These are phyloP conservation scores for Platycheirus rosarum DNA, from an alignment of 2,888 invertebrate genomes.

Conservation along the genomic window DNA sequence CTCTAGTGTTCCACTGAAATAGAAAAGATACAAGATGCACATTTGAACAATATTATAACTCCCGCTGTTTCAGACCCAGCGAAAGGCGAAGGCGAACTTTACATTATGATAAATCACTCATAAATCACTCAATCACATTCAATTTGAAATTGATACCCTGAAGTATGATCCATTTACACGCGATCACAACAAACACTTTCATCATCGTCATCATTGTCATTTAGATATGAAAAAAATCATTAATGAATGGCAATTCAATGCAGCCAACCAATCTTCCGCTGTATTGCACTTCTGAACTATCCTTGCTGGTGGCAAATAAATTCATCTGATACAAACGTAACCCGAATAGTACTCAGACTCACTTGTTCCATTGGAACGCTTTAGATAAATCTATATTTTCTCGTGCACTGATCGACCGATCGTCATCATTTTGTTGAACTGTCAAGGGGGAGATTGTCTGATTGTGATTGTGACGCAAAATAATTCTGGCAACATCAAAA, in stretches of 20 bases:
- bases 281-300: slow-evolving; percentile 24
- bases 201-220: slow-evolving; percentile 12
- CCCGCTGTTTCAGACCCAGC: not conserved
- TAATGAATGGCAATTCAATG: slow-evolving; percentile 18
- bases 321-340: slow-evolving; percentile 51
- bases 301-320: slow-evolving; percentile 45
- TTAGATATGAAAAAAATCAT: slow-evolving; percentile 20
- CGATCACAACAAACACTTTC: slow-evolving; percentile 33
- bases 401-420: not conserved
- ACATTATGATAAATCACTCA: slow-evolving; percentile 50
- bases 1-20: not conserved
- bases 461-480: slow-evolving; percentile 63
- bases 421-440: slow-evolving; percentile 20
- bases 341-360: slow-evolving; percentile 72
- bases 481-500: slow-evolving; percentile 18
- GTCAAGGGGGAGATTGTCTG: slow-evolving; percentile 31
- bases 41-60: slow-evolving; percentile 30
- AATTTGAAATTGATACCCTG: slow-evolving; percentile 66
- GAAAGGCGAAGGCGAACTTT: slow-evolving; percentile 25
- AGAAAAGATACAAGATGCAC: not conserved
- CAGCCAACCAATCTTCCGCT: slow-evolving; percentile 24
- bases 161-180: slow-evolving; percentile 32
- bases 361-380: slow-evolving; percentile 64
- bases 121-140: slow-evolving; percentile 72
- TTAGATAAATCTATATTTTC: slow-evolving; percentile 24